phyloP scores from a whole-genome alignment of 1,140 invertebrate genomes.

The Acromyrmex heyeri region DNA sequence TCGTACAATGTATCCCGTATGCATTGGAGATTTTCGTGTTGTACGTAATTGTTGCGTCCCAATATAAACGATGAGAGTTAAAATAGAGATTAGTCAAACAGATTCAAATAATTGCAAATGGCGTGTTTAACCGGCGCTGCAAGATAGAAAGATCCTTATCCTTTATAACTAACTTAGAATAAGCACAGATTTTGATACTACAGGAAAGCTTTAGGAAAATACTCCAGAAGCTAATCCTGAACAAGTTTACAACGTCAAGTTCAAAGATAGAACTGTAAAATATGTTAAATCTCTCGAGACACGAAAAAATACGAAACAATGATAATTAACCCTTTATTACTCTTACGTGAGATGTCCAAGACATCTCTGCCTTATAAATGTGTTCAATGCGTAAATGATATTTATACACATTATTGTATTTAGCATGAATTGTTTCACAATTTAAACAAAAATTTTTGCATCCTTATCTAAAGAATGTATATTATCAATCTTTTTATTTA shows the following conservation, averaged over 20 bases:
- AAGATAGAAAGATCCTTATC: neutral
- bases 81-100: neutral
- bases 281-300: neutral
- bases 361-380: too few relatives aligned
- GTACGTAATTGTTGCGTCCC: conserved; percentile 23
- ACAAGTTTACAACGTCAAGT: neutral
- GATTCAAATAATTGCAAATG: neutral
- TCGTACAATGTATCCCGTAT: conserved; percentile 1
- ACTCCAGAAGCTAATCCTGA: neutral
- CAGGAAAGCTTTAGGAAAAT: neutral
- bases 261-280: neutral
- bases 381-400: too few relatives aligned
- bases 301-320: neutral
- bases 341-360: too few relatives aligned
- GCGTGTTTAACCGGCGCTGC: neutral
- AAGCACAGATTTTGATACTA: neutral
- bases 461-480: too few relatives aligned
- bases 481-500: too few relatives aligned
- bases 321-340: neutral
- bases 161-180: neutral
- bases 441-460: too few relatives aligned
- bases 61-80: neutral
- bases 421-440: too few relatives aligned
- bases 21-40: conserved; percentile 33
- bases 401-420: too few relatives aligned